Evolutionary conservation across 1,140 invertebrate species (phyloP).

Genomic region (Anagrus nilaparvatae): DNA sequence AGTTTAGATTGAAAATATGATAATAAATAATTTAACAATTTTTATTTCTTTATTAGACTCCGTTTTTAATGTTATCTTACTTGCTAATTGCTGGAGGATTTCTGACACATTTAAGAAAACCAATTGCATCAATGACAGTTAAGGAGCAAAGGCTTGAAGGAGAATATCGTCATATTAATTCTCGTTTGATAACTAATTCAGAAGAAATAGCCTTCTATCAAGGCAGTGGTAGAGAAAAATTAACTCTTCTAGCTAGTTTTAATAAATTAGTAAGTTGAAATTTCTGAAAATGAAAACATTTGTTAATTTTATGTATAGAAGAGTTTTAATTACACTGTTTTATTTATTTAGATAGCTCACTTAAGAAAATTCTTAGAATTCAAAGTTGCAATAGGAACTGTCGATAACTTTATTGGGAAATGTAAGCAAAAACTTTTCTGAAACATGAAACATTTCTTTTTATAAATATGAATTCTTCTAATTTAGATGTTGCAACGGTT

Average conservation of each 20-base stretch:
- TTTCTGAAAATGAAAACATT: conserved; percentile 4
- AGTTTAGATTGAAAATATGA: conserved; percentile 19
- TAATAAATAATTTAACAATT: conserved; percentile 8
- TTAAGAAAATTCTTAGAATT: conserved; percentile 85
- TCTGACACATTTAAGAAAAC: conserved; percentile 70
- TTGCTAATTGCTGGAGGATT: conserved; percentile 72
- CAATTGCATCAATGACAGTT: conserved; percentile 81
- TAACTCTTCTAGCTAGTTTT: conserved; percentile 80
- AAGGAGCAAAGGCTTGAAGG: conserved; percentile 94
- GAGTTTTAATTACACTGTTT: neutral
- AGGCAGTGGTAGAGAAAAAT: conserved; percentile 81
- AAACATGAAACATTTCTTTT: neutral
- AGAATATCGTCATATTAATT: conserved; percentile 95
- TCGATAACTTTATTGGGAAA: conserved; percentile 95
- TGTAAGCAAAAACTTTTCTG: conserved; percentile 53
- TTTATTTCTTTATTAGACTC: conserved; percentile 52
- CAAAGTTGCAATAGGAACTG: conserved; percentile 82
- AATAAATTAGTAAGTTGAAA: conserved; percentile 66
- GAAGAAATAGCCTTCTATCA: conserved; percentile 98
- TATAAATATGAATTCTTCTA: conserved; percentile 17
- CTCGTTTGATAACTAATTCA: conserved; percentile 90
- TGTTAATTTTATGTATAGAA: neutral
- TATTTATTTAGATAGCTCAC: conserved; percentile 52
- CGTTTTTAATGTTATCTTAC: conserved; percentile 76
- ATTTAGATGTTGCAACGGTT: conserved; percentile 82